Evolutionary conservation across 2,113 vertebrate species (phyloP), one percentile per base, ranked within the genome.

Genomic region (Bostrychus sinensis): DNA sequence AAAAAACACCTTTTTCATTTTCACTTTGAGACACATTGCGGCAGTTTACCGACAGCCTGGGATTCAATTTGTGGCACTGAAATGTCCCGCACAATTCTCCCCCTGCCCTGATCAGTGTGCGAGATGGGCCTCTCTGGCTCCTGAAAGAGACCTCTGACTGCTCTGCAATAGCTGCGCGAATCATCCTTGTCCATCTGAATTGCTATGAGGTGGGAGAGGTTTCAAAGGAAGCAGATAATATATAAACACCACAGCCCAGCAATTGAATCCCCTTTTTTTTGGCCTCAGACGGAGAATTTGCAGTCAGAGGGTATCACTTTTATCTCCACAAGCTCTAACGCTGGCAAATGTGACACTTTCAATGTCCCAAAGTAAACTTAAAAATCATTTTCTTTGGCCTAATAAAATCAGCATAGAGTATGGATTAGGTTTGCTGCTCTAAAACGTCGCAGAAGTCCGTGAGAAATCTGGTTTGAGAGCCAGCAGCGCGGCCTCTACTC

Each of bases 1-100:
- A 56, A 82, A 87, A 82, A 81, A 58, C 56, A 43, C 56, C 17
- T 61, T 73, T 79, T 70, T 75, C 62, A 75, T 81, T 81, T 72
- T 61, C 58, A 63, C 80, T 80, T 76, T 78, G 77, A 77, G 72
- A 79, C 75, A 70, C 80, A 62, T 83, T 88, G 77, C 81, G 53
- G 60, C 63, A 7, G 82, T 86, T 88, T 80, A 88, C 81, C 91
- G 87, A 90, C 87, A 83, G 83, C 73, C 69, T 64, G 17, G 70
- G 70, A 91, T 91, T 91, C 88, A 89, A 91, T 93, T 89, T 92
- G 86, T 79, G 70, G 73, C 81, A 54, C 76, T 72, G 72, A 83
- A 81, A 87, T 69, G 79, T 75, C 62, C 71, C 17, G 14, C 62
- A 68, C 80, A 68, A 81, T 84, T 86, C 69, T 73, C 62, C 45